A percentile compares a stretch with the other conserved stretches of the same genome.
These are phyloP conservation scores for Drosophila picticornis DNA, from an alignment of 2,888 invertebrate genomes.

Conservation along the genomic window DNA sequence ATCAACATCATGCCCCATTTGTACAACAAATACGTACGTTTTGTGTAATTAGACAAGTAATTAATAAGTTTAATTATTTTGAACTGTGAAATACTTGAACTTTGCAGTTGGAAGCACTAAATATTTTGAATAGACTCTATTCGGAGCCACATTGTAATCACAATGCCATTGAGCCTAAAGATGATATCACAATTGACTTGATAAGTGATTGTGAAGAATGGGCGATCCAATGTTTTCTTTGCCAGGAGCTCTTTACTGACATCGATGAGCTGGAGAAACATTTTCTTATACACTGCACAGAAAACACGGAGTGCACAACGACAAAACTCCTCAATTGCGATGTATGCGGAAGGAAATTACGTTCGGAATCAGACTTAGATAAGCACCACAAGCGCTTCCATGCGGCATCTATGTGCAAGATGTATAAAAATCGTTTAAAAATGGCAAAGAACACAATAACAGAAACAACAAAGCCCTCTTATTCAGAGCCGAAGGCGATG, in stretches of 20 bases:
- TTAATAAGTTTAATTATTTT: neutral
- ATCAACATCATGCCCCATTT: neutral
- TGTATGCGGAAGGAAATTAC: slow-evolving; percentile 32
- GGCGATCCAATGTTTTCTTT: slow-evolving; percentile 32
- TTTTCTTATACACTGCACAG: slow-evolving; percentile 9
- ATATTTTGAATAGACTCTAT: no score
- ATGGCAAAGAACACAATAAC: neutral
- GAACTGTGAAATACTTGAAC: neutral
- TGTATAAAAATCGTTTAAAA: neutral
- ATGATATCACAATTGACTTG: neutral
- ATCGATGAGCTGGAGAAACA: slow-evolving; percentile 36
- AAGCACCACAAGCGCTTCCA: slow-evolving; percentile 28
- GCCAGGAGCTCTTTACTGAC: slow-evolving; percentile 28
- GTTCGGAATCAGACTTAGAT: slow-evolving; percentile 13
- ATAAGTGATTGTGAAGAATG: neutral
- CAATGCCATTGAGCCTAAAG: neutral
- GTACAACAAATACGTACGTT: neutral
- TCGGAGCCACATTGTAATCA: neutral
- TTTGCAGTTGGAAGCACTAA: slow-evolving; percentile 4
- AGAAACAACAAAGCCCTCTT: no score
- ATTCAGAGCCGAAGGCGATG: neutral
- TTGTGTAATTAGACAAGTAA: neutral
- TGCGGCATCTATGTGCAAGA: neutral
- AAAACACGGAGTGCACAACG: neutral
- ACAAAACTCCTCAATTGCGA: slow-evolving; percentile 10